Percentiles rank a stretch among this genome's conserved stretches.
Evolutionary conservation across 2,797 vertebrate species (phyloP).

Genomic region (Phoeniculus purpureus): DNA sequence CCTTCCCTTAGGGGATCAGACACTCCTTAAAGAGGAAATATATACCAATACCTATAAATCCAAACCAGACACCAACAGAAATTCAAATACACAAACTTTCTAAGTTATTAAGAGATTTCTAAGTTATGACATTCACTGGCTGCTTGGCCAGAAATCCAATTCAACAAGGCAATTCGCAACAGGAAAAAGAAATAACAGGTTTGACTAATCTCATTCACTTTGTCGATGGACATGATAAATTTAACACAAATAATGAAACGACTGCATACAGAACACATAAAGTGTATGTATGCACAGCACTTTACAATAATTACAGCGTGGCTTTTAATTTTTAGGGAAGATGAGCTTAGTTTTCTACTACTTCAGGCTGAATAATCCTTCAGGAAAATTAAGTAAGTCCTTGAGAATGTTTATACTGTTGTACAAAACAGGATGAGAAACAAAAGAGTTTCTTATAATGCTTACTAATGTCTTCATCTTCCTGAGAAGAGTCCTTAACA

Average conservation of each 20-base stretch:
- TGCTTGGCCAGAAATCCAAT: constrained; percentile 2
- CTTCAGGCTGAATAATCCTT: constrained; percentile 13
- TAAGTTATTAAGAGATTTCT: not conserved
- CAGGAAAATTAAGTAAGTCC: not conserved
- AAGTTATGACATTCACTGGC: not conserved
- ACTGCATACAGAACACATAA: not conserved
- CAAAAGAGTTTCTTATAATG: constrained; percentile 41
- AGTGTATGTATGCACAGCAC: constrained; percentile 1
- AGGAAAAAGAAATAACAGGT: constrained; percentile 23
- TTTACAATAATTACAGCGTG: constrained; percentile 14
- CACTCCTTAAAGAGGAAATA: constrained; percentile 32
- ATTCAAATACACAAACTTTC: not conserved
- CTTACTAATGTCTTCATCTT: constrained; percentile 94
- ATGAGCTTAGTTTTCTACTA: constrained; percentile 29
- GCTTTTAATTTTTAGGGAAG: constrained; percentile 17
- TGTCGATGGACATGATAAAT: constrained; percentile 7
- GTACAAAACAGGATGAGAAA: constrained; percentile 34
- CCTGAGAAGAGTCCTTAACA: constrained; percentile 91
- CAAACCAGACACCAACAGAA: not conserved
- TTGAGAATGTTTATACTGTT: not conserved
- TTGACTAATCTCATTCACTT: constrained; percentile 16
- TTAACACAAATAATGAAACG: constrained; percentile 21
- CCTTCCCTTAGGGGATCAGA: constrained; percentile 8
- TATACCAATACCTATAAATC: not conserved
- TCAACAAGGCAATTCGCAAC: not conserved